Percentiles rank a stretch among this genome's conserved stretches.
Evolutionary conservation across 2,888 invertebrate genomes (phyloP).

Genomic region (Drosophila hawaiiensis): DNA sequence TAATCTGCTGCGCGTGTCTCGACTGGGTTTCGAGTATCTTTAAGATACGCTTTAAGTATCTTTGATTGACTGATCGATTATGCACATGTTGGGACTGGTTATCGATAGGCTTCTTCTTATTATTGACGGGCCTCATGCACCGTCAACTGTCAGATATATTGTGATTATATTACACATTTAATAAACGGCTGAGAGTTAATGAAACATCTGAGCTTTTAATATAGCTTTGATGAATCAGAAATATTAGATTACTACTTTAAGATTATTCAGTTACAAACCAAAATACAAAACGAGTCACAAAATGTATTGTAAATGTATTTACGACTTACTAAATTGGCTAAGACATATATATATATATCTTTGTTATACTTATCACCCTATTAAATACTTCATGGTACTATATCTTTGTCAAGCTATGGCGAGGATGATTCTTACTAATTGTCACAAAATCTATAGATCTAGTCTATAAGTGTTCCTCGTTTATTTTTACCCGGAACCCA

Average conservation of each 20-base stretch:
- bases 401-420: too few relatives aligned
- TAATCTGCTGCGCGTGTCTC: constrained; percentile 7
- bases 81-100: neutral
- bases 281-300: too few relatives aligned
- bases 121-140: neutral
- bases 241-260: neutral
- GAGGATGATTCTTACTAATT: neutral
- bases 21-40: neutral
- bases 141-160: neutral
- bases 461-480: neutral
- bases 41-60: neutral
- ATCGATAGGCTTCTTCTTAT: neutral
- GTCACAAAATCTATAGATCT: neutral
- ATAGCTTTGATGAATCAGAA: neutral
- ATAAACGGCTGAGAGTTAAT: too few relatives aligned
- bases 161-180: too few relatives aligned
- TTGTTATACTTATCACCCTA: too few relatives aligned
- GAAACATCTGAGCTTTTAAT: neutral
- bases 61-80: constrained; percentile 4
- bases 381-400: fast-evolving
- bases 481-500: neutral
- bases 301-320: too few relatives aligned
- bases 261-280: neutral
- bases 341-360: too few relatives aligned
- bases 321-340: too few relatives aligned